Conservation (phyloP, 2,797 vertebrate genomes). For the Sebastes variabilis region DNA sequence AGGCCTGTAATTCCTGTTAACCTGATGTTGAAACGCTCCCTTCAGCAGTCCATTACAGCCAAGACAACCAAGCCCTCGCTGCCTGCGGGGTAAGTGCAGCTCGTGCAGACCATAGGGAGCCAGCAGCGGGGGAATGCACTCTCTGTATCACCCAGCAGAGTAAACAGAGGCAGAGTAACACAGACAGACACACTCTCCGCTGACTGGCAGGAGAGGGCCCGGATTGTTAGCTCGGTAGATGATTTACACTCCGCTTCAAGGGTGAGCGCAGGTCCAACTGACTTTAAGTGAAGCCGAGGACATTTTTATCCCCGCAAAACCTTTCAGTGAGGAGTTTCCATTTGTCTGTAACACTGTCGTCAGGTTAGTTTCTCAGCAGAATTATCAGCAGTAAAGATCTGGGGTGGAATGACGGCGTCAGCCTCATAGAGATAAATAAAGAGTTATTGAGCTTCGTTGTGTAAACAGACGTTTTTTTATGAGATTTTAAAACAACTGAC, state of each 20-base stretch:
- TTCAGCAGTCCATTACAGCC: constrained; percentile 81
- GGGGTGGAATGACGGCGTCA: constrained; percentile 48
- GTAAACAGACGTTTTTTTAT: constrained; percentile 52
- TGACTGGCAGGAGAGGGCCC: constrained; percentile 69
- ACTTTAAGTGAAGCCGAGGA: constrained; percentile 68
- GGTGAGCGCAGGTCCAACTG: constrained; percentile 72
- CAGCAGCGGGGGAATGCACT: constrained; percentile 67
- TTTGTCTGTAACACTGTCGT: constrained; percentile 58
- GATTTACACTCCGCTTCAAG: constrained; percentile 78
- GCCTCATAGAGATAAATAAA: constrained; percentile 61
- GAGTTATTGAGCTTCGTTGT: constrained; percentile 68
- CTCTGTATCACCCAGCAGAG: constrained; percentile 70
- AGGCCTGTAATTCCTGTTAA: constrained; percentile 80
- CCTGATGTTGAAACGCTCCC: constrained; percentile 80
- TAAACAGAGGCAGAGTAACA: constrained; percentile 69
- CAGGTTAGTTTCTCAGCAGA: constrained; percentile 47
- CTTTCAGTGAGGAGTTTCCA: constrained; percentile 66
- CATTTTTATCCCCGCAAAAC: constrained; percentile 64
- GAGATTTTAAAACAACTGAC: constrained; percentile 45
- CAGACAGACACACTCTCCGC: constrained; percentile 55
- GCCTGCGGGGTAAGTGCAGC: constrained; percentile 73
- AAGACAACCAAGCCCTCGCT: constrained; percentile 74
- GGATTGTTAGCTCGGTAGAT: constrained; percentile 71
- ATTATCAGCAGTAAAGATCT: constrained; percentile 68
- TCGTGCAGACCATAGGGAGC: constrained; percentile 73